Percentiles rank a stretch among this genome's conserved stretches.
Conservation (phyloP, 2,888 invertebrate genomes). For the Drosophila suboccidentalis region DNA sequence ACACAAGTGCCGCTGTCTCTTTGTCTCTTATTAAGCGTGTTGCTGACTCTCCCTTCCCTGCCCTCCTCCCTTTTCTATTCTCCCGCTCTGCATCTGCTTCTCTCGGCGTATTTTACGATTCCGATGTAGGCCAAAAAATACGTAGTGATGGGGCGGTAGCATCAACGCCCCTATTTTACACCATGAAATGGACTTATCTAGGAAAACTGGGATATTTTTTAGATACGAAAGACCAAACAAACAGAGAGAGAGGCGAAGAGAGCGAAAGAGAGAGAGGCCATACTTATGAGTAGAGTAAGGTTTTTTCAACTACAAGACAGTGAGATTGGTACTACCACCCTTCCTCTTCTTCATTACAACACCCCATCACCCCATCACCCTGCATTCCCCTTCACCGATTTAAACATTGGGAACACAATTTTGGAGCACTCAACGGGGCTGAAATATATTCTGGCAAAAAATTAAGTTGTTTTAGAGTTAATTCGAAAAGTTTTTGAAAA, state of each 20-base stretch:
- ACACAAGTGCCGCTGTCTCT: slow-evolving; percentile 4
- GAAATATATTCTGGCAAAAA: slow-evolving; percentile 47
- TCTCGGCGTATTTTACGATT: slow-evolving; percentile 17
- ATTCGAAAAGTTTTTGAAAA: slow-evolving; percentile 67
- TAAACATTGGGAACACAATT: slow-evolving; percentile 40
- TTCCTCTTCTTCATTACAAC: too few species aligned
- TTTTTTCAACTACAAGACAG: slow-evolving; percentile 27
- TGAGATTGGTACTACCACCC: slow-evolving; percentile 4
- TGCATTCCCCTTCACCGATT: not conserved
- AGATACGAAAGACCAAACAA: slow-evolving; percentile 32
- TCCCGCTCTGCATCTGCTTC: slow-evolving; percentile 2
- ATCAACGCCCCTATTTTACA: slow-evolving; percentile 58
- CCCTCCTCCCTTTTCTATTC: not conserved
- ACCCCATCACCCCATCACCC: not conserved
- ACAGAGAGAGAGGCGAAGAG: slow-evolving; percentile 1
- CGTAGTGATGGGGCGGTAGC: slow-evolving; percentile 31
- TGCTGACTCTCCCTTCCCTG: slow-evolving; percentile 31
- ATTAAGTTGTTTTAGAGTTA: slow-evolving; percentile 72
- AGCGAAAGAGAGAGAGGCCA: not conserved
- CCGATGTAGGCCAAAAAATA: slow-evolving; percentile 53
- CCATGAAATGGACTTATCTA: slow-evolving; percentile 41
- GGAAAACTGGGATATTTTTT: slow-evolving; percentile 60
- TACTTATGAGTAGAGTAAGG: slow-evolving; percentile 28
- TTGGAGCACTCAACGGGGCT: slow-evolving; percentile 39
- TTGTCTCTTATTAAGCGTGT: slow-evolving; percentile 47